Conservation (phyloP, 2,797 vertebrate species). For the Leuciscus waleckii region DNA sequence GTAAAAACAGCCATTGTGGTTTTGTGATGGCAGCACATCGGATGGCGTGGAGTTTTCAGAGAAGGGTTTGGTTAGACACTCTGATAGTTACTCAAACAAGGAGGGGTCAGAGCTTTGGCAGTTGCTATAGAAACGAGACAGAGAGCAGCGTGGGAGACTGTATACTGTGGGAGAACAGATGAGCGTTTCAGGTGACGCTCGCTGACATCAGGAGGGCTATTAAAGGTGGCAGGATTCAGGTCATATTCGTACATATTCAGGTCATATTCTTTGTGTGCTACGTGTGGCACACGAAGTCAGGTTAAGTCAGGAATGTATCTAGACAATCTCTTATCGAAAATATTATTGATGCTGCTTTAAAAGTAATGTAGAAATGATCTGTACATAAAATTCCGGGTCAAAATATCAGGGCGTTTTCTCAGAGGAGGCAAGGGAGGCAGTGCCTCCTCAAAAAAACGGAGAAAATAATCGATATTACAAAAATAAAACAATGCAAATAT, state of each 20-base stretch:
- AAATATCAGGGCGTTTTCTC: too few species aligned
- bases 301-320: background rate
- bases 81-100: constrained; percentile 45
- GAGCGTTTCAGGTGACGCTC: constrained; percentile 42
- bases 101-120: constrained; percentile 49
- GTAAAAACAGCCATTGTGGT: constrained; percentile 56
- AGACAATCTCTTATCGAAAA: background rate
- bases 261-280: background rate
- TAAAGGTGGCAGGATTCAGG: constrained; percentile 40
- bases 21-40: constrained; percentile 30
- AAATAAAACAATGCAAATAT: too few species aligned
- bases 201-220: constrained; percentile 43
- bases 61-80: constrained; percentile 30
- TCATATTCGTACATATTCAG: constrained; percentile 9
- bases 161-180: constrained; percentile 29
- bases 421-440: too few species aligned
- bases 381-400: too few species aligned
- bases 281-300: background rate
- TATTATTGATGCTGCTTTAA: background rate
- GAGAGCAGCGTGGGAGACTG: constrained; percentile 46
- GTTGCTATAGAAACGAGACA: constrained; percentile 47
- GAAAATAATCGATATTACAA: too few species aligned
- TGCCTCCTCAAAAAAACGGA: too few species aligned
- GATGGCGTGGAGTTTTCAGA: constrained; percentile 33
- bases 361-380: background rate